Evolutionary conservation across 2,888 invertebrate genomes (phyloP).

Genomic region (Amphipoea oculea): DNA sequence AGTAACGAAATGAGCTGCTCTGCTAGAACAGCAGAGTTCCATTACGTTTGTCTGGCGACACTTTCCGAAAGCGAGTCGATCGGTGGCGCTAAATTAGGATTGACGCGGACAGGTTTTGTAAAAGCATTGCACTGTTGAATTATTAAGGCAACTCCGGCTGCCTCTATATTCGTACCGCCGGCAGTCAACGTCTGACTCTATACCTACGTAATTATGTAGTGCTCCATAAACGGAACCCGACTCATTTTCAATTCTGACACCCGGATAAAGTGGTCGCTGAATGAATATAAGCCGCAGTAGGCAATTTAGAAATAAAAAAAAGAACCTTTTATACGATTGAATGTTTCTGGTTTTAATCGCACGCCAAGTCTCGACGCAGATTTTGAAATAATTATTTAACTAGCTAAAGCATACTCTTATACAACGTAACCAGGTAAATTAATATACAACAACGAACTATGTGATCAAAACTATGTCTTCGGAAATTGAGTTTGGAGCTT

Average conservation of each 20-base stretch:
- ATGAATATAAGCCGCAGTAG: slow-evolving; percentile 80
- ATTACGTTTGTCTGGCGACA: slow-evolving; percentile 89
- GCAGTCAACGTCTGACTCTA: slow-evolving; percentile 77
- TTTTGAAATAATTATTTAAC: slow-evolving; percentile 50
- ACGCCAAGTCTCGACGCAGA: slow-evolving; percentile 37
- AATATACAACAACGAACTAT: slow-evolving; percentile 78
- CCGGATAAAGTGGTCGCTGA: slow-evolving; percentile 84
- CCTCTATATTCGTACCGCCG: slow-evolving; percentile 86
- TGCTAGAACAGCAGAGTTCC: slow-evolving; percentile 85
- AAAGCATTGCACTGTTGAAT: slow-evolving; percentile 91
- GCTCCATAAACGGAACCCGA: slow-evolving; percentile 82
- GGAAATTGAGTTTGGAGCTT: slow-evolving; percentile 84
- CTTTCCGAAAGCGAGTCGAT: slow-evolving; percentile 88
- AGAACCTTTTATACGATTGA: slow-evolving; percentile 69
- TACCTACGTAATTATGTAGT: slow-evolving; percentile 70
- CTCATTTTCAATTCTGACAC: slow-evolving; percentile 89
- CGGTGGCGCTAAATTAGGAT: slow-evolving; percentile 88
- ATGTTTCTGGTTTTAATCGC: slow-evolving; percentile 64
- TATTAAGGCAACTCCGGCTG: slow-evolving; percentile 88
- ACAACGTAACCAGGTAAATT: slow-evolving; percentile 75
- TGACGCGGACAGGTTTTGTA: slow-evolving; percentile 90
- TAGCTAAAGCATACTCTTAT: slow-evolving; percentile 55
- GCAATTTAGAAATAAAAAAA: slow-evolving; percentile 73
- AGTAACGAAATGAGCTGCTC: slow-evolving; percentile 70
- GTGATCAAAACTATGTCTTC: slow-evolving; percentile 84